Conservation (phyloP, 2,797 vertebrate species). For the Hydrocynus forskahlii region DNA sequence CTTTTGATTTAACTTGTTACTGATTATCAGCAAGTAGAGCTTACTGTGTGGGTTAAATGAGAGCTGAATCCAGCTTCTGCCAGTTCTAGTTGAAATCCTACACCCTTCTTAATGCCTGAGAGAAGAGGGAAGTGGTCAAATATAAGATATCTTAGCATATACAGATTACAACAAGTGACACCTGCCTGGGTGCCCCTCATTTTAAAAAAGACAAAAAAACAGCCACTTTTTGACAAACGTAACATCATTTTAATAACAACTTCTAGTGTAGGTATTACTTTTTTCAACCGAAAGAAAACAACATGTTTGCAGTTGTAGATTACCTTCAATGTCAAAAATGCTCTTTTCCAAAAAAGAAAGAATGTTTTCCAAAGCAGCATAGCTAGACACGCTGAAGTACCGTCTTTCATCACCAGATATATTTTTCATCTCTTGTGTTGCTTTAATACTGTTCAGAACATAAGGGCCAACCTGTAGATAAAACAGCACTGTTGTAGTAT, state of each 20-base stretch:
- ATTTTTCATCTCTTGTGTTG: conserved; percentile 66
- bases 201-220: background rate
- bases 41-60: conserved; percentile 73
- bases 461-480: conserved; percentile 72
- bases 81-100: conserved; percentile 73
- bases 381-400: conserved; percentile 77
- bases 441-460: background rate
- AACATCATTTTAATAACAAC: background rate
- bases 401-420: conserved; percentile 72
- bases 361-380: conserved; percentile 70
- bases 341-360: conserved; percentile 71
- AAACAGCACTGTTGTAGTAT: background rate
- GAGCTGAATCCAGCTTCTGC: conserved; percentile 79
- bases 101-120: conserved; percentile 73
- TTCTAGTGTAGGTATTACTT: background rate
- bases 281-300: background rate
- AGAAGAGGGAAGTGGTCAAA: background rate
- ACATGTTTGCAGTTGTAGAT: background rate
- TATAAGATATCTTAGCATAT: background rate
- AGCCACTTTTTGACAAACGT: background rate
- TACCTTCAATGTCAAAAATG: conserved; percentile 79
- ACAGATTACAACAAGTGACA: background rate
- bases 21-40: conserved; percentile 15
- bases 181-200: background rate
- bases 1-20: background rate